Evolutionary conservation across 2,888 invertebrate genomes (phyloP).

Genomic region (Dyspetes luteomarginatus): DNA sequence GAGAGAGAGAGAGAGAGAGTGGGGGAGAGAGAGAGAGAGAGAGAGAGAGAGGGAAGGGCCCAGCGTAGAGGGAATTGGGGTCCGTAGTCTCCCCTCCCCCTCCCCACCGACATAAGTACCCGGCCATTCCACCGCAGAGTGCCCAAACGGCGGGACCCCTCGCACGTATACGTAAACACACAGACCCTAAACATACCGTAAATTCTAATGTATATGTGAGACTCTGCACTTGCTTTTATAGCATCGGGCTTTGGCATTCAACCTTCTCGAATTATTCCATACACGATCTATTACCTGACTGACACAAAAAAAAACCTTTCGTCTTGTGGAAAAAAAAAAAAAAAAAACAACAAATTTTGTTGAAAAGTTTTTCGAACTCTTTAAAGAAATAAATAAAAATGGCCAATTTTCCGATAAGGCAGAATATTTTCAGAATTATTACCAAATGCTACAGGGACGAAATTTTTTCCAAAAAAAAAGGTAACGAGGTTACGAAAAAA

Average conservation of each 20-base stretch:
- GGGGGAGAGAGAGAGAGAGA: slow-evolving; percentile 3
- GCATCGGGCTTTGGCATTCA: not conserved
- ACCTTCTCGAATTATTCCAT: not conserved
- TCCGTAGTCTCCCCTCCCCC: slow-evolving; percentile 8
- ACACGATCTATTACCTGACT: not conserved
- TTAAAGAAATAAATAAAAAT: too few species aligned
- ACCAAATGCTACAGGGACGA: too few species aligned
- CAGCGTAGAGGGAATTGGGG: slow-evolving; percentile 13
- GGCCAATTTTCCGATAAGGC: too few species aligned
- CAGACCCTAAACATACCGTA: slow-evolving; percentile 37
- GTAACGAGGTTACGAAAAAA: too few species aligned
- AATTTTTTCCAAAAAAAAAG: too few species aligned
- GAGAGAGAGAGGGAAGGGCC: slow-evolving; percentile 7
- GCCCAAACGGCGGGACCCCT: not conserved
- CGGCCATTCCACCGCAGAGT: slow-evolving; percentile 24
- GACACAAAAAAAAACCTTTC: not conserved
- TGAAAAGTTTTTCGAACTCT: too few species aligned
- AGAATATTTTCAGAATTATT: too few species aligned
- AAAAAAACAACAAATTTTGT: not conserved
- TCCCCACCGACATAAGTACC: slow-evolving; percentile 31
- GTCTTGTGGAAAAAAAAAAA: slow-evolving; percentile 6
- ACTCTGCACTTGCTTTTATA: slow-evolving; percentile 36
- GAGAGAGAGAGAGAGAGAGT: slow-evolving; percentile 6
- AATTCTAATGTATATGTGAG: not conserved
- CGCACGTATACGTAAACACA: slow-evolving; percentile 49